A percentile compares a stretch with the other conserved stretches of the same genome.
Conservation (phyloP, 2,888 invertebrate species). For the Parnassius apollo region DNA sequence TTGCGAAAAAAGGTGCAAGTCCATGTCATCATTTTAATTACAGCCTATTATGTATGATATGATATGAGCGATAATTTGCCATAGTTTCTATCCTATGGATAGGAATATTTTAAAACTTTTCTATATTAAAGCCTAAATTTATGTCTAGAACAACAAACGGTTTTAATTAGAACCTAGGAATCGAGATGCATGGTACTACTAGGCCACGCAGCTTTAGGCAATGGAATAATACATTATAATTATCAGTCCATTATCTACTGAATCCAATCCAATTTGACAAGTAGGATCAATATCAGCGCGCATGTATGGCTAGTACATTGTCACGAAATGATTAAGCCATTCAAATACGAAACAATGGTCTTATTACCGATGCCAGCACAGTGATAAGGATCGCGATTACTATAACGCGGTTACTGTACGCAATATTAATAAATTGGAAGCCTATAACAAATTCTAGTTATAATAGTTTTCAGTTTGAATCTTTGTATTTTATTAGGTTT, state of each 20-base stretch:
- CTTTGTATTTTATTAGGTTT: no score
- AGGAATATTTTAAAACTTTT: no score
- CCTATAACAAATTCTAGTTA: neutral
- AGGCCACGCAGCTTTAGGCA: no score
- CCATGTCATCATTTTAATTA: no score
- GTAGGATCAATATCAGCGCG: conserved; percentile 3
- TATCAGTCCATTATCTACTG: conserved; percentile 4
- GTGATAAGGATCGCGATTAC: conserved; percentile 14
- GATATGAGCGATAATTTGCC: no score
- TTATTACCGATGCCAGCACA: conserved; percentile 37
- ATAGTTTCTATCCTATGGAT: no score
- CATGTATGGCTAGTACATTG: conserved; percentile 33
- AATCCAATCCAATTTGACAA: conserved; percentile 21
- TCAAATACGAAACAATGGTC: conserved; percentile 40
- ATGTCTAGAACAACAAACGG: no score
- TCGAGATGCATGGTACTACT: no score
- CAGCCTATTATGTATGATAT: no score
- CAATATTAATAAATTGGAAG: conserved; percentile 2
- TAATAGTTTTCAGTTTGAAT: neutral
- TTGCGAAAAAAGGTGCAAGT: no score
- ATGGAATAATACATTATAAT: neutral
- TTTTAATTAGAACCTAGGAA: no score
- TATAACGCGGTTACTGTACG: neutral
- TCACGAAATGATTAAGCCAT: conserved; percentile 44
- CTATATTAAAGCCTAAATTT: no score